Base-by-base conservation (phyloP, 2,113 vertebrate species). In the Mesitornis unicolor region DNA sequence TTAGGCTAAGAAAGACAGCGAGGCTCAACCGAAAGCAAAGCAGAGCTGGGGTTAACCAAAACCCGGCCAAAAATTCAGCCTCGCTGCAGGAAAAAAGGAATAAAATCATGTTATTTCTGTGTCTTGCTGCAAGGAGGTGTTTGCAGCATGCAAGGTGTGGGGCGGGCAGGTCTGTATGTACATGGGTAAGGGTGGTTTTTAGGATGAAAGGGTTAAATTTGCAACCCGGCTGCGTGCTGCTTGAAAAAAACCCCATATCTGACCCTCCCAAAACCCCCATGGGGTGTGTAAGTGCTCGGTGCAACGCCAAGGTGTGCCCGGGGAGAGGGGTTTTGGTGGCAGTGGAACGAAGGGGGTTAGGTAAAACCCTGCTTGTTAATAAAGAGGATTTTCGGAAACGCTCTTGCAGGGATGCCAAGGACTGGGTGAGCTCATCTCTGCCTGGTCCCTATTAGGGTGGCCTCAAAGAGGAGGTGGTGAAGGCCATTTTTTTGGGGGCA, bases 11-110 rank as follows among this genome's bases (percentile, higher is more conserved):
- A 74, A 38, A 43, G 47, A 29, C 63, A 86, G 65, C 1, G 15
- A 80, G 56, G 79, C 79, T 88, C 45, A 43, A 5, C 68, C 0
- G 5, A 65, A 89, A 89, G 84, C 74, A 18, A 81, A 85, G 74
- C 28, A 1, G 28, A 1, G 0, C 2, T 0, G 31, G 25, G 14
- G 18, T 33, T 36, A 35, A 48, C 25, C 1, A 1, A 61, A 74
- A 56, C 84, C 73, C 7, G 3, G 13, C 33, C 5, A 2, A 70
- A 45, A 50, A 40, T 83, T 78, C 51, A 35, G 47, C 60, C 51
- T 79, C 0, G 2, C 50, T 13, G 74, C 6, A 1, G 21, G 28
- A 4, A 16, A 21, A 14, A 10, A 21, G 14, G 12, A 21, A 24
- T 47, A 35, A 47, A 54, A 9, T 2, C 4, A 8, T 18, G 79